phyloP scores from a whole-genome alignment of 23 tunicate genomes.

The Halocynthia roretzi region DNA sequence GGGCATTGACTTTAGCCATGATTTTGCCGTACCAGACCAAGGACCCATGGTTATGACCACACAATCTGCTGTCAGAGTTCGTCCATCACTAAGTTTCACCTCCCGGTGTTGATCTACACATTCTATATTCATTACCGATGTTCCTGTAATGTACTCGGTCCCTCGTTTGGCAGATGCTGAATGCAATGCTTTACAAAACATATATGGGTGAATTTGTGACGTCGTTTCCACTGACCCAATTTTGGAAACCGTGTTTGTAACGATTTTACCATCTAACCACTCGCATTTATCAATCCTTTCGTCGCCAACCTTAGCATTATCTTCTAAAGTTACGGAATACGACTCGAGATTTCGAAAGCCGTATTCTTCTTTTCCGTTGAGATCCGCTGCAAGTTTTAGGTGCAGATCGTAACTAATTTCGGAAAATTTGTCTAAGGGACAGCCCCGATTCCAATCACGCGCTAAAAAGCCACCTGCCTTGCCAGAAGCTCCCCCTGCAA shows the following conservation, averaged over 20 bases:
- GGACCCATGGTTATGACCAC: slow-evolving; percentile 76
- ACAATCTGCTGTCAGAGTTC: slow-evolving; percentile 28
- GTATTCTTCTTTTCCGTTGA: slow-evolving; percentile 41
- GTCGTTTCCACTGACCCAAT: slow-evolving; percentile 36
- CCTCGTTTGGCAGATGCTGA: slow-evolving; percentile 20
- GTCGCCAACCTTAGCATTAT: not conserved
- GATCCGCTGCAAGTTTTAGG: slow-evolving; percentile 15
- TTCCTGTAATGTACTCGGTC: slow-evolving; percentile 17
- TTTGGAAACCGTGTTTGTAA: not conserved
- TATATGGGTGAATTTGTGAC: slow-evolving; percentile 73
- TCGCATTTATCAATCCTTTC: not conserved
- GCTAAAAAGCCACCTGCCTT: slow-evolving; percentile 88
- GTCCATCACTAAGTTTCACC: slow-evolving; percentile 16
- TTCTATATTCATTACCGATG: slow-evolving; percentile 13
- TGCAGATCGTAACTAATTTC: slow-evolving; percentile 52
- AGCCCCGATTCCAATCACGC: slow-evolving; percentile 41
- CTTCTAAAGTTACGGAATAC: slow-evolving; percentile 20
- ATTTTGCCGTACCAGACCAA: slow-evolving; percentile 57
- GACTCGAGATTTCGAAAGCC: slow-evolving; percentile 45
- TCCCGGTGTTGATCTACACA: slow-evolving; percentile 9
- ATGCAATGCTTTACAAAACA: slow-evolving; percentile 36
- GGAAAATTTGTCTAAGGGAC: slow-evolving; percentile 31
- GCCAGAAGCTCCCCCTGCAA: slow-evolving; percentile 81
- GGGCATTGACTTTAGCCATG: slow-evolving; percentile 46
- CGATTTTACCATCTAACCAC: slow-evolving; percentile 58